These are phyloP conservation scores for Ovis canadensis DNA, from an alignment of 2,113 vertebrate genomes.

Conservation along the genomic window DNA sequence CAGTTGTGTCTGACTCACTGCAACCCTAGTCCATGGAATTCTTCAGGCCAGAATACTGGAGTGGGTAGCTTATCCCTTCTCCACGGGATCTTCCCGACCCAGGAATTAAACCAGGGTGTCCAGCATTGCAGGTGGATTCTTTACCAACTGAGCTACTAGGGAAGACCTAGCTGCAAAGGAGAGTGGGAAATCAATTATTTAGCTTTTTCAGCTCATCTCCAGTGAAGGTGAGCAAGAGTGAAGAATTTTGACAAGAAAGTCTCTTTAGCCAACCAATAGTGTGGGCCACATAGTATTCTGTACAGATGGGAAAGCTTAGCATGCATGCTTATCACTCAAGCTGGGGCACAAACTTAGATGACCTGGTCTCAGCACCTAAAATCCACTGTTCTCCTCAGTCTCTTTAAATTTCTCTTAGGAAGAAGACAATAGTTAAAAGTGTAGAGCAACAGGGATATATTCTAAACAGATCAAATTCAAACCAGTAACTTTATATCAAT, in stretches of 20 bases:
- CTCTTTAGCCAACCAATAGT: not conserved
- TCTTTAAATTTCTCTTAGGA: not conserved
- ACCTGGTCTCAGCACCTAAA: not conserved
- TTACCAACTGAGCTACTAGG: not conserved
- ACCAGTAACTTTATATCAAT: not conserved
- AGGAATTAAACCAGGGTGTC: not conserved
- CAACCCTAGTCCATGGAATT: not conserved
- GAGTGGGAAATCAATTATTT: not conserved
- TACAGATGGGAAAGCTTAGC: not conserved
- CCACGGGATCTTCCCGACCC: not conserved
- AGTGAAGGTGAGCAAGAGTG: not conserved
- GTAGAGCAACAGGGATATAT: not conserved
- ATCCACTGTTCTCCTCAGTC: not conserved
- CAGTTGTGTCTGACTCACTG: not conserved
- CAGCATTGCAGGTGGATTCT: not conserved
- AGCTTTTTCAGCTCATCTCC: not conserved
- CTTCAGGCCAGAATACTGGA: not conserved
- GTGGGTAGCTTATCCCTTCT: not conserved
- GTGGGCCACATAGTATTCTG: fast-evolving
- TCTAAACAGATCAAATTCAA: not conserved
- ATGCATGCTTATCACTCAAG: not conserved
- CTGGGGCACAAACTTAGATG: not conserved
- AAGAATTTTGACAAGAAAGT: not conserved
- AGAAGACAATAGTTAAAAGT: not conserved
- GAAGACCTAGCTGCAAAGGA: not conserved